Conservation (phyloP, 2,797 vertebrate genomes). For the Erethizon dorsatum region DNA sequence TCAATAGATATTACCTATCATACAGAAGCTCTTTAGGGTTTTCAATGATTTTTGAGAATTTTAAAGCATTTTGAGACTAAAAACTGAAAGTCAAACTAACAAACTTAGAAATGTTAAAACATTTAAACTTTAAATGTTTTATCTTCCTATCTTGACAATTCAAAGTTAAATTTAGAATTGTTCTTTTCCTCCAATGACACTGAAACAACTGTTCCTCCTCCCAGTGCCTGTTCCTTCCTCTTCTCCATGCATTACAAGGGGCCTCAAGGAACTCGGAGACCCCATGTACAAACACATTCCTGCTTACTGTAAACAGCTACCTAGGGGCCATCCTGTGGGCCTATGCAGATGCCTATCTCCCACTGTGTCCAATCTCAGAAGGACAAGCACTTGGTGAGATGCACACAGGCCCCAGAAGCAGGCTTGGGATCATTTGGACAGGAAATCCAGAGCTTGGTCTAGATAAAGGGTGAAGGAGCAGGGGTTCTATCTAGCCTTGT, state of each 20-base stretch:
- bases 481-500: not conserved
- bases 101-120: not conserved
- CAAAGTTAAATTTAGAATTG: not conserved
- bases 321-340: too few relatives aligned
- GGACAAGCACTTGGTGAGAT: not conserved
- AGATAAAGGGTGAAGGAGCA: rapidly evolving
- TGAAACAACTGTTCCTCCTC: not conserved
- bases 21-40: not conserved
- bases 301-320: not conserved
- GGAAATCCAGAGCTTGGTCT: not conserved
- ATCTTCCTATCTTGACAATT: not conserved
- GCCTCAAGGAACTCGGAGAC: not conserved
- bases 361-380: not conserved
- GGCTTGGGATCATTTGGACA: not conserved
- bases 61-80: not conserved
- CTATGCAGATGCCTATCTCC: rapidly evolving
- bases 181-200: not conserved
- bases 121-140: not conserved
- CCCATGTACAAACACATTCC: rapidly evolving
- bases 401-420: not conserved
- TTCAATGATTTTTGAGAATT: not conserved
- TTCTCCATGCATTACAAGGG: not conserved
- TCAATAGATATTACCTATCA: not conserved
- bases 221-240: too few relatives aligned
- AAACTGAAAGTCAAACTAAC: not conserved